These are phyloP conservation scores for Ips nitidus DNA, from an alignment of 1,140 invertebrate genomes.

Conservation along the genomic window DNA sequence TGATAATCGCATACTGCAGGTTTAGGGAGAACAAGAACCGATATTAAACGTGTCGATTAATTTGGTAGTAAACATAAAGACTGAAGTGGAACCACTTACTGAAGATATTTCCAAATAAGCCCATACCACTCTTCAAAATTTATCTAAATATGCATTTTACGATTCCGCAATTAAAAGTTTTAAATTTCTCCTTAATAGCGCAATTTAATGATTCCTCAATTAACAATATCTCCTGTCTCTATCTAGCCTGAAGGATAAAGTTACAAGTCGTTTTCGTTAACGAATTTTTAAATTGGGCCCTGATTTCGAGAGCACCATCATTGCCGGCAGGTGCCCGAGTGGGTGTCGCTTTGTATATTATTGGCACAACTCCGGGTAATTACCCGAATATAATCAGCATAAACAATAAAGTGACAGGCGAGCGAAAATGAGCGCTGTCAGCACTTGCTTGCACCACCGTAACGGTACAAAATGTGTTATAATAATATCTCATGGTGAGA, in stretches of 20 bases:
- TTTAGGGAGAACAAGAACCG: too few species aligned
- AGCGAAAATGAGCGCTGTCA: conserved; percentile 20
- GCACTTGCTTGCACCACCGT: neutral
- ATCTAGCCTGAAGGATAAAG: neutral
- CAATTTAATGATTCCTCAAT: neutral
- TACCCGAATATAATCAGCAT: conserved; percentile 30
- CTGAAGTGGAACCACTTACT: too few species aligned
- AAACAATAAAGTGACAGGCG: conserved; percentile 23
- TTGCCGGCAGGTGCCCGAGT: conserved; percentile 27
- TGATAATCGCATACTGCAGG: too few species aligned
- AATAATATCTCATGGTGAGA: too few species aligned
- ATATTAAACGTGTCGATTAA: too few species aligned
- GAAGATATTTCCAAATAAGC: too few species aligned
- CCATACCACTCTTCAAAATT: neutral
- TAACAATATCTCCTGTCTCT: neutral
- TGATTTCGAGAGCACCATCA: conserved; percentile 16
- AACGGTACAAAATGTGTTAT: too few species aligned
- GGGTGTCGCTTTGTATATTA: conserved; percentile 31
- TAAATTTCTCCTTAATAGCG: neutral
- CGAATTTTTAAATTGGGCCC: conserved; percentile 17
- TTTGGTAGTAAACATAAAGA: too few species aligned
- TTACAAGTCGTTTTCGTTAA: neutral
- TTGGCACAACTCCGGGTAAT: conserved; percentile 30
- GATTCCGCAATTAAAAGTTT: neutral
- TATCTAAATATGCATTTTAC: neutral